These are phyloP conservation scores for Hippocampus abdominalis DNA, from an alignment of 2,113 vertebrate species.

Conservation along the genomic window DNA sequence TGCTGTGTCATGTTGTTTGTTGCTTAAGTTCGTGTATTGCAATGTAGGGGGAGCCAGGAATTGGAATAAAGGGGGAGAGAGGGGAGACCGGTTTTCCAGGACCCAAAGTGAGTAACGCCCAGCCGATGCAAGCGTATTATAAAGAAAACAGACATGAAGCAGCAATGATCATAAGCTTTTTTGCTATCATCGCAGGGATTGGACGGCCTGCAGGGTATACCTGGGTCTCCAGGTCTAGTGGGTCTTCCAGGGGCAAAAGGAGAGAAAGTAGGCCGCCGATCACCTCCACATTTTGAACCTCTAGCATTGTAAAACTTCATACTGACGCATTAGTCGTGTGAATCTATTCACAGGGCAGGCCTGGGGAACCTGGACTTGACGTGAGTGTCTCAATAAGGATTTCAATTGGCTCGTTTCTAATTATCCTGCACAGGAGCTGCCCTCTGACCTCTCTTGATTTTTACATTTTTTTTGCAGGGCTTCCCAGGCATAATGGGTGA, in stretches of 20 bases:
- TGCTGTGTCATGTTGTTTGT: constrained; percentile 6
- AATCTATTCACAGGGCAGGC: constrained; percentile 76
- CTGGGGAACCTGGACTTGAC: constrained; percentile 89
- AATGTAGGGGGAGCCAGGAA: constrained; percentile 74
- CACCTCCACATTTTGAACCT: not conserved
- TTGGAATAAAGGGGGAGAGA: constrained; percentile 68
- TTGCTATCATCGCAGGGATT: constrained; percentile 38
- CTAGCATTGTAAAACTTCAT: not conserved
- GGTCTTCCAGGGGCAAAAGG: constrained; percentile 92
- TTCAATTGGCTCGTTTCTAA: not conserved
- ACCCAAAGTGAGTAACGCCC: constrained; percentile 49
- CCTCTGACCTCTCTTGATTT: constrained; percentile 12
- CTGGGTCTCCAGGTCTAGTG: constrained; percentile 78
- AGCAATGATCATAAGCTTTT: constrained; percentile 10
- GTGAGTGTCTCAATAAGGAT: constrained; percentile 74
- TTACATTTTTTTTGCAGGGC: constrained; percentile 72
- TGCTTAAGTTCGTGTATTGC: constrained; percentile 30
- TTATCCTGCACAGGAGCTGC: not conserved
- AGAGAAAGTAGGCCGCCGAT: constrained; percentile 80
- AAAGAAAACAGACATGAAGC: not conserved
- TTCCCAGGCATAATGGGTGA: constrained; percentile 88
- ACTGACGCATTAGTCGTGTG: constrained; percentile 24
- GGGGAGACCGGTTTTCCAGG: constrained; percentile 67
- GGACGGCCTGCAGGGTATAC: constrained; percentile 59
- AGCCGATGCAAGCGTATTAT: not conserved